Conservation (phyloP, 1,140 invertebrate species). For the Drosophila pruinosa region DNA sequence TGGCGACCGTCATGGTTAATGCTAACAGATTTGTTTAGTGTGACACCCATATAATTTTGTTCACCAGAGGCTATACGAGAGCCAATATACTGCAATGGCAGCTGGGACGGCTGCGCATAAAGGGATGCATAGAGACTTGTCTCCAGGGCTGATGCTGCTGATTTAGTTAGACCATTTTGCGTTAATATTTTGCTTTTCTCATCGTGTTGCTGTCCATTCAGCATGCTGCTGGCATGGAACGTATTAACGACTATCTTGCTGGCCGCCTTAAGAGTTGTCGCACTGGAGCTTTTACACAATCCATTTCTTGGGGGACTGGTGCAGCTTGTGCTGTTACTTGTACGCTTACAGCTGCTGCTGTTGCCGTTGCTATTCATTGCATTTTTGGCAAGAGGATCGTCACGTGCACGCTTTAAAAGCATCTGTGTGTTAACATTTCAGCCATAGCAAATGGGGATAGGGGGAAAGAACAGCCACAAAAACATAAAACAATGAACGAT, state of each 20-base stretch:
- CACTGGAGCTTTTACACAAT: conserved; percentile 26
- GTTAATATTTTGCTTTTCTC: conserved; percentile 72
- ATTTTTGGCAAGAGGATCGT: conserved; percentile 60
- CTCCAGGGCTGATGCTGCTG: conserved; percentile 70
- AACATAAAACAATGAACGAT: conserved; percentile 6
- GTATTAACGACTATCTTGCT: conserved; percentile 79
- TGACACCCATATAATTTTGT: conserved; percentile 62
- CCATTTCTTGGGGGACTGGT: conserved; percentile 35
- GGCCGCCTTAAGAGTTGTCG: conserved; percentile 50
- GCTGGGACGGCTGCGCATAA: conserved; percentile 48
- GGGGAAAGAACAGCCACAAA: conserved; percentile 15
- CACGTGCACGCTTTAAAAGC: conserved; percentile 80
- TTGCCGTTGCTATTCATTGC: conserved; percentile 23
- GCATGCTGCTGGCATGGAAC: conserved; percentile 77
- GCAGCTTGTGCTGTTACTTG: conserved; percentile 20
- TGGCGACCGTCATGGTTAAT: conserved; percentile 39
- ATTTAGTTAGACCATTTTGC: conserved; percentile 78
- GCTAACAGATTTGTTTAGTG: conserved; percentile 54
- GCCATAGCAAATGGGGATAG: conserved; percentile 13
- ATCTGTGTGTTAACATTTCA: conserved; percentile 68
- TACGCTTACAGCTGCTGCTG: conserved; percentile 42
- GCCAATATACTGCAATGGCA: conserved; percentile 18
- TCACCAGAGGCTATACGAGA: conserved; percentile 45
- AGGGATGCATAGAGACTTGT: conserved; percentile 74
- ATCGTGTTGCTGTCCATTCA: conserved; percentile 67